These are phyloP conservation scores for Heliconius hewitsoni DNA, from an alignment of 1,140 invertebrate genomes.

Conservation along the genomic window DNA sequence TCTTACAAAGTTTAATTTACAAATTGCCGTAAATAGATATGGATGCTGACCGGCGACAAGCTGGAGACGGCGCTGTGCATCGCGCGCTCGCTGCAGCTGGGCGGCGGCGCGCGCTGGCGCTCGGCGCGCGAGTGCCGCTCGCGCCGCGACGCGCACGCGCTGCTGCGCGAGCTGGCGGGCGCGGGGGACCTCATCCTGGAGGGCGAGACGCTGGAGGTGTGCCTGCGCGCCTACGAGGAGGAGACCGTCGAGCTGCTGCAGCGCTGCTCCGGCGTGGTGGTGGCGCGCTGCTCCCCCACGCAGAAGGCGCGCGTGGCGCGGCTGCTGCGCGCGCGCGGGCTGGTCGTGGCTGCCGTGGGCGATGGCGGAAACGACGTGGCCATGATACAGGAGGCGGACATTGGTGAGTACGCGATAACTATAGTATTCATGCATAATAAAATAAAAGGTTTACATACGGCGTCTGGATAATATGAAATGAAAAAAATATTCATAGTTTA, in stretches of 20 bases:
- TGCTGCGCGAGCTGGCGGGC: constrained; percentile 82
- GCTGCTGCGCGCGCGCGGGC: constrained; percentile 93
- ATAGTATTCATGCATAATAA: too few species aligned
- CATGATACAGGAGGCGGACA: constrained; percentile 98
- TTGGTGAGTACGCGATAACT: constrained; percentile 78
- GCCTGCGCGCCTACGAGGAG: constrained; percentile 95
- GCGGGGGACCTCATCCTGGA: constrained; percentile 91
- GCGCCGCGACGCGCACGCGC: constrained; percentile 94
- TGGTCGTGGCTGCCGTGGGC: constrained; percentile 90
- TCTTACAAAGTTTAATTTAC: not conserved
- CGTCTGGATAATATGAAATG: too few species aligned
- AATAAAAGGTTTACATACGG: too few species aligned
- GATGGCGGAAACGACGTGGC: constrained; percentile 95
- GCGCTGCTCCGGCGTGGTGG: constrained; percentile 96
- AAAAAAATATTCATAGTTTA: too few species aligned
- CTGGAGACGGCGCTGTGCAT: constrained; percentile 99
- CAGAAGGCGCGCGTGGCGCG: constrained; percentile 98
- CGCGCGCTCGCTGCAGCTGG: constrained; percentile 95
- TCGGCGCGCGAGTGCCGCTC: constrained; percentile 89
- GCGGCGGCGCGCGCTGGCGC: constrained; percentile 88
- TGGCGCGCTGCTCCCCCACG: constrained; percentile 98
- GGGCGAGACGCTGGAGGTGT: constrained; percentile 95
- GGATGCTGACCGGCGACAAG: constrained; percentile 99
- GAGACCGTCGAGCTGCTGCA: constrained; percentile 98
- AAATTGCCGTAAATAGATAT: constrained; percentile 84